Base-by-base conservation (phyloP, 2,888 invertebrate genomes). In the Tineola bisselliella region DNA sequence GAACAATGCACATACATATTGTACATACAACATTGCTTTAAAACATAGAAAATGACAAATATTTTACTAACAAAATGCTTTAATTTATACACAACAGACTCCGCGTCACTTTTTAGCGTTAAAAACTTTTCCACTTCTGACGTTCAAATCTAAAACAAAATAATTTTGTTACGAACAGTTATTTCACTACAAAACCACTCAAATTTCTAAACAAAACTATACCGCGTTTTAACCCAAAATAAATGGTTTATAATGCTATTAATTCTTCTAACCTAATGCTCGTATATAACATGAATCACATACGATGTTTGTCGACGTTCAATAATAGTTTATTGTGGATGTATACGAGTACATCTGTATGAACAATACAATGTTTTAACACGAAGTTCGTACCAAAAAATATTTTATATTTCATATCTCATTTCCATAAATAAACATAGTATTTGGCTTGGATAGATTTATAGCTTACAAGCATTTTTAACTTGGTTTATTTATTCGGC, bases 401-500 rank as follows among this genome's bases (percentile, higher is more conserved):
- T 25, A 25, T 25, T 4, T 25, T 25, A 6, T 25, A 25, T 25
- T 25, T 44, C 13, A 44, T 44, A 8, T 48, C 48, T 17, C 15
- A 17, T 13, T 13, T 48, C 18, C 15, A 48, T 18, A 48, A 48
- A 48, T 48, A 48, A 48, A 48, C 18, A 17, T 18, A 17, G 8
- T 48, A 48, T 48, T 17, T 18, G 10, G 13, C 13, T 48, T 13
- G 18, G 15, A 48, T 48, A 18, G 48, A 48, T 48, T 48, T 48
- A 48, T 48, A 33, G 58, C 33, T 31, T 72, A 69, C 68, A 68
- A 70, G 69, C 69, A 75, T 78, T 79, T 79, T 79, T 80, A 75
- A 80, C 77, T 79, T 73, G 71, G 73, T 72, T 68, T 80, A 82
- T 84, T 82, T 82, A 83, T 82, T 81, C 71, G 73, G 72, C 71